Evolutionary conservation across 2,888 invertebrate genomes (phyloP).

Genomic region (Lissocephala sabroskyi): DNA sequence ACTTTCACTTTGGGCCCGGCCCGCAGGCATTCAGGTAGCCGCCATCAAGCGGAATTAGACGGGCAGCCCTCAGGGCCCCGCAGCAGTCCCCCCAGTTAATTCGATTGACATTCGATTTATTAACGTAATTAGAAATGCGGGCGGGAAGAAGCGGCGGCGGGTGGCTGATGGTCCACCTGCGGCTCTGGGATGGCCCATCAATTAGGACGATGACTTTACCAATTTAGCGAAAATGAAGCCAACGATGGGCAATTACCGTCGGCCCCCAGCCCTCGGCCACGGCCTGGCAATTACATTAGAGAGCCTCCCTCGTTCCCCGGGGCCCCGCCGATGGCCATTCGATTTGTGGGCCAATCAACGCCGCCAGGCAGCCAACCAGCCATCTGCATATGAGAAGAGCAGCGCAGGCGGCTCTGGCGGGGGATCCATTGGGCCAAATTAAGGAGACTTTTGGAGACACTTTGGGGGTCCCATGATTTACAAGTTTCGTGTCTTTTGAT

Average conservation of each 20-base stretch:
- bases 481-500: constrained; percentile 54
- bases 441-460: constrained; percentile 36
- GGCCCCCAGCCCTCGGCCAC: not conserved
- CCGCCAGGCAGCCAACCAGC: constrained; percentile 1
- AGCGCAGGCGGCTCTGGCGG: too few relatives aligned
- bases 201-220: constrained; percentile 38
- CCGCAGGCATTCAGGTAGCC: constrained; percentile 5
- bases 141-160: too few relatives aligned
- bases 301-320: not conserved
- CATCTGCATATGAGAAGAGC: constrained; percentile 54
- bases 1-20: constrained; percentile 28
- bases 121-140: constrained; percentile 41
- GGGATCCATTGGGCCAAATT: constrained; percentile 63
- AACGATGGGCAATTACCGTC: constrained; percentile 23
- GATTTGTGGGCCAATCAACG: constrained; percentile 47
- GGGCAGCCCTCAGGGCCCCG: not conserved
- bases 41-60: constrained; percentile 12
- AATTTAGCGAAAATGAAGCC: constrained; percentile 40
- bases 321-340: constrained; percentile 29
- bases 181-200: too few relatives aligned
- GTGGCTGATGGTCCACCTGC: constrained; percentile 1
- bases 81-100: constrained; percentile 9
- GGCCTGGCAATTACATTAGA: constrained; percentile 47
- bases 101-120: constrained; percentile 36
- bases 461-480: constrained; percentile 20